Evolutionary conservation across 2,113 vertebrate genomes (phyloP), one percentile per base, ranked within the genome.

Genomic region (Oxyura jamaicensis): DNA sequence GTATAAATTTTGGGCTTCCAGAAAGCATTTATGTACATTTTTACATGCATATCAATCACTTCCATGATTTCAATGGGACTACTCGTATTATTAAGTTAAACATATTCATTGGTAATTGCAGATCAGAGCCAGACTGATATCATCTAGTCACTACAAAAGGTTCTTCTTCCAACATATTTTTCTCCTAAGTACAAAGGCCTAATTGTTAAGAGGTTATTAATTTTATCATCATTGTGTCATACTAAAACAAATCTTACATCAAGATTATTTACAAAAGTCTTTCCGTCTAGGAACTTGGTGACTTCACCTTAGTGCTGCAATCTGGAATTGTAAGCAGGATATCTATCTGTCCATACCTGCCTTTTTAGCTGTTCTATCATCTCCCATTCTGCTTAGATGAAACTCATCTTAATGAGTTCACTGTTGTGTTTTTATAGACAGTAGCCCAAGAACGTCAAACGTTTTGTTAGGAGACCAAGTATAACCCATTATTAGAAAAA

Each of bases 371-470:
- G 16, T 53, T 77, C 0, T 5, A 62, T 8, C 20, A 41, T 26
- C n/a, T 78, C 50, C 59, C 11, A 53, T 53, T 0, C 3, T 19
- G 1, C 36, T 55, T 73, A 73, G 26, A 55, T 22, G 73, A 36
- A 52, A 21, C 44, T 56, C 56, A 29, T 11, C 10, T 48, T 35
- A 15, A 16, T 1, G 12, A 74, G 14, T 13, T 39, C 0, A 5
- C 5, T 29, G 1, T 4, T 11, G 1, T 22, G 15, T 60, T 72
- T 13, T 2, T 31, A n/a, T 1, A 53, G 29, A 6, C 41, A 26
- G 23, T 31, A 90, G 23, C 16, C 63, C 29, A 31, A n/a, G 2
- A n/a, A 3, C 0, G 2, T 25, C 10, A 28, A 22, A 16, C 6
- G 46, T 22, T 8, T 52, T 2, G 1, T 11, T 59, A 22, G 10